phyloP scores from a whole-genome alignment of 2,113 vertebrate genomes.

The Anguilla japonica region DNA sequence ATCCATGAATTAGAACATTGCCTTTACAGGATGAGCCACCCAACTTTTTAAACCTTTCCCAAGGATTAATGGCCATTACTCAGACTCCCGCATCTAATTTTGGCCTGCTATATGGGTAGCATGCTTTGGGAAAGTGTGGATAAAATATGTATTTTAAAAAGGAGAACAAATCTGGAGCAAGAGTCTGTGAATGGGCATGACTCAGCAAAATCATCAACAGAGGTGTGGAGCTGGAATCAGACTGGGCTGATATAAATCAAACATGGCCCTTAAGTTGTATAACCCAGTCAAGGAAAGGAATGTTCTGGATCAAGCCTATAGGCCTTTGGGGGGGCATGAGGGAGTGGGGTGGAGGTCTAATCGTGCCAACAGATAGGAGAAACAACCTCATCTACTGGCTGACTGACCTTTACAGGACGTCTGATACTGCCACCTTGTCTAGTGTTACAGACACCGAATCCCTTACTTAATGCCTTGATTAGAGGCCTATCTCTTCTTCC shows the following conservation, averaged over 20 bases:
- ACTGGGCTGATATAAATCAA: neutral
- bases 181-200: neutral
- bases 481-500: conserved; percentile 62
- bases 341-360: neutral
- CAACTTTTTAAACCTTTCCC: no score
- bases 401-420: conserved; percentile 37
- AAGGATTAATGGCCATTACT: no score
- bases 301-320: neutral
- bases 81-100: no score
- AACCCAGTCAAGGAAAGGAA: neutral
- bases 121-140: no score
- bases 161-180: no score
- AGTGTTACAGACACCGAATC: conserved; percentile 67
- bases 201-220: neutral
- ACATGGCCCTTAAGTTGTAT: neutral
- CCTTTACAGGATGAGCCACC: no score
- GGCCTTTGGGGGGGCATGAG: neutral
- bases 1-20: no score
- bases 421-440: conserved; percentile 56
- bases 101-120: no score
- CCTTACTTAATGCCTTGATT: conserved; percentile 74
- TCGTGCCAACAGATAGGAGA: neutral
- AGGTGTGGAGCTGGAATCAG: neutral
- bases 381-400: neutral
- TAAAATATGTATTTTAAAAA: no score